Evolutionary conservation across 2,888 invertebrate genomes (phyloP).

Genomic region (Lamproptera curius): DNA sequence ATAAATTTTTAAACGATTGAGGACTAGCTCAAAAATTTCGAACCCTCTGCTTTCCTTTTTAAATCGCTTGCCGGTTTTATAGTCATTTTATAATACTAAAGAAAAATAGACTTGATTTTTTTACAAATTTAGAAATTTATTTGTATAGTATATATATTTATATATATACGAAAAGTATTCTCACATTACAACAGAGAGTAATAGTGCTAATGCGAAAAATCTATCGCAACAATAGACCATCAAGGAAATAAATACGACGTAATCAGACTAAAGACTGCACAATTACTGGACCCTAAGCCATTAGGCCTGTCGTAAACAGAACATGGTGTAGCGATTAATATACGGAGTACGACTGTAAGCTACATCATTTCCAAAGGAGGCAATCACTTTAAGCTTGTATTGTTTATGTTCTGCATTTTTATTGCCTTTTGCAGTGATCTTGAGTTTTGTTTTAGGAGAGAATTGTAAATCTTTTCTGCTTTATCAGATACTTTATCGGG

Average conservation of each 20-base stretch:
- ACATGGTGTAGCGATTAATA: slow-evolving; percentile 20
- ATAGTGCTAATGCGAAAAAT: slow-evolving; percentile 1
- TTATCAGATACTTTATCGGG: too few relatives aligned
- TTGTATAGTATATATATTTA: too few relatives aligned
- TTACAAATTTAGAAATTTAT: too few relatives aligned
- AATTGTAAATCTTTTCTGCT: background rate
- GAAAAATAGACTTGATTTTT: too few relatives aligned
- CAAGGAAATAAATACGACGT: slow-evolving; percentile 14
- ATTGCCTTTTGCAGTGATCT: too few relatives aligned
- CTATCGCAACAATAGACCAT: slow-evolving; percentile 1
- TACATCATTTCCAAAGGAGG: slow-evolving; percentile 6
- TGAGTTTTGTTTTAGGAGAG: background rate
- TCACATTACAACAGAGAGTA: too few relatives aligned
- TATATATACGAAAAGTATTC: too few relatives aligned
- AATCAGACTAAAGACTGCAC: slow-evolving; percentile 16
- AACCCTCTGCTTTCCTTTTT: too few relatives aligned
- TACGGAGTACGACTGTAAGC: background rate
- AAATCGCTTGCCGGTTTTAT: too few relatives aligned
- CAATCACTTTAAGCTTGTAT: slow-evolving; percentile 9
- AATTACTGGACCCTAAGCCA: slow-evolving; percentile 19
- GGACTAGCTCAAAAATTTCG: too few relatives aligned
- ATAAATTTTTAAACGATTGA: too few relatives aligned
- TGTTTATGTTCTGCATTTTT: background rate
- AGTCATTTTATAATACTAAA: too few relatives aligned
- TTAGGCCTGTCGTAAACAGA: slow-evolving; percentile 21